Percentiles rank a stretch among this genome's conserved stretches.
Evolutionary conservation across 2,797 vertebrate genomes (phyloP).

Genomic region (Bovichtus variegatus): DNA sequence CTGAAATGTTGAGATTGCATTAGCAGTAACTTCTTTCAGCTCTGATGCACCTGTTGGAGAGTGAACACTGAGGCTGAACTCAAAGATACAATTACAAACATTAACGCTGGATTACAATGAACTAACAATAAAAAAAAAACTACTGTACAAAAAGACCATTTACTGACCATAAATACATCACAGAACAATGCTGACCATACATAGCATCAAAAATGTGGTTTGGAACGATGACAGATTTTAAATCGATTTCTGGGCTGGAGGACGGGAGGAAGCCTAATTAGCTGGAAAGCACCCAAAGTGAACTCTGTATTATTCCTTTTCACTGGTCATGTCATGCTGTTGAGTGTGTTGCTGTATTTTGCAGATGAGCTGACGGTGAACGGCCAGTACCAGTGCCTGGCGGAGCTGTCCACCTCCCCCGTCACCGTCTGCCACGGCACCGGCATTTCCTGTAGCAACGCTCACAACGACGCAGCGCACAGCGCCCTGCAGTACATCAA

Average conservation of each 20-base stretch:
- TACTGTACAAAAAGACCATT: not conserved
- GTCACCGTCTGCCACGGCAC: constrained; percentile 89
- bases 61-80: not conserved
- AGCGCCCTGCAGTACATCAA: constrained; percentile 90
- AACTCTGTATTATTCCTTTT: not conserved
- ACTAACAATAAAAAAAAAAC: not conserved
- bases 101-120: not conserved
- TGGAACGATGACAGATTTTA: not conserved
- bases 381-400: constrained; percentile 89
- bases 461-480: constrained; percentile 89
- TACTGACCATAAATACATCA: not conserved
- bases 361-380: constrained; percentile 90
- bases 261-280: not conserved
- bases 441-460: constrained; percentile 88
- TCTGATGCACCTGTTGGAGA: not conserved
- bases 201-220: not conserved
- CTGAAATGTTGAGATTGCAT: not conserved
- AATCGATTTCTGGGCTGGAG: not conserved
- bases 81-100: not conserved
- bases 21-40: not conserved
- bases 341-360: constrained; percentile 26
- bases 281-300: not conserved
- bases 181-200: not conserved
- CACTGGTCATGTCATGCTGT: not conserved
- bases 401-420: constrained; percentile 88